Evolutionary conservation across 2,888 invertebrate species (phyloP), one percentile per base, ranked within the genome.

Genomic region (Enoplolaimus lenunculus): DNA sequence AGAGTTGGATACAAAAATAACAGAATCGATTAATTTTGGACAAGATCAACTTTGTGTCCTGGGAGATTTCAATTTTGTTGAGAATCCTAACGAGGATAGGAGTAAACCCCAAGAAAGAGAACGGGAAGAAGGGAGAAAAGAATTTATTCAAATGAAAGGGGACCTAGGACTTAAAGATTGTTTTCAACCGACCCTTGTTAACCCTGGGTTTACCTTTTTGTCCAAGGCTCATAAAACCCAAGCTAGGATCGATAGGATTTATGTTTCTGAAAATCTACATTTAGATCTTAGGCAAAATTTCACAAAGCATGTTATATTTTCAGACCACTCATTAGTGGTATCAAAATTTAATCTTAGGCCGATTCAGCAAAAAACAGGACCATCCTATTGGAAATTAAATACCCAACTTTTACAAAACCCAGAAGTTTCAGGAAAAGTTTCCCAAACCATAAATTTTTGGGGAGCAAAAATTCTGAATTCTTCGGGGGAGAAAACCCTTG

Each of bases 371-470:
- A 3, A 3, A 31, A 2, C 3, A 66, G 67, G 67, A 30, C 31
- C 2, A 7, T 66, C 67, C n/a, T 66, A 66, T n/a, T 66, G 67
- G 67, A 66, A 66, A 66, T 7, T 66, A n/a, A 34, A 66, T 31
- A 26, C 31, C 28, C n/a, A 57, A n/a, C n/a, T n/a, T n/a, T n/a
- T n/a, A n/a, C n/a, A n/a, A n/a, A n/a, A n/a, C n/a, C n/a, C n/a
- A n/a, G n/a, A n/a, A n/a, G n/a, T n/a, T n/a, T n/a, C n/a, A n/a
- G n/a, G n/a, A n/a, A n/a, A n/a, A n/a, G n/a, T n/a, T n/a, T n/a
- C n/a, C n/a, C n/a, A n/a, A n/a, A n/a, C n/a, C n/a, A n/a, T n/a
- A n/a, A n/a, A n/a, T n/a, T n/a, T n/a, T n/a, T n/a, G n/a, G n/a
- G n/a, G n/a, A n/a, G n/a, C n/a, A 45, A 7, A 45, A 7, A 45